phyloP scores from a whole-genome alignment of 2,888 invertebrate genomes.

The Sesamia inferens region DNA sequence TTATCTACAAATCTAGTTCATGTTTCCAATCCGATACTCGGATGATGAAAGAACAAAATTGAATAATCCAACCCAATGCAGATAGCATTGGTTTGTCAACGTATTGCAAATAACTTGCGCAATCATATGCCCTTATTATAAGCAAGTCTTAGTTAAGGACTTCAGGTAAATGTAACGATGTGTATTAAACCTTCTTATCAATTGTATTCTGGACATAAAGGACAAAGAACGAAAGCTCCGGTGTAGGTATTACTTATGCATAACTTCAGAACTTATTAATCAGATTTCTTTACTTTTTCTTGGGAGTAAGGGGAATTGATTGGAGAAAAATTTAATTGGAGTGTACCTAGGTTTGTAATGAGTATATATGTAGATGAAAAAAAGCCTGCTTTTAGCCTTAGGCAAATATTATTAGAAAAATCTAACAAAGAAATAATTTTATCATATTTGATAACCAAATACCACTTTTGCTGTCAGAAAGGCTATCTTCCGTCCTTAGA shows the following conservation, averaged over 20 bases:
- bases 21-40: conserved; percentile 6
- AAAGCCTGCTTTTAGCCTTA: too few species aligned
- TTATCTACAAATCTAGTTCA: background rate
- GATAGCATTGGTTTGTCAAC: conserved; percentile 44
- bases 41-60: conserved; percentile 58
- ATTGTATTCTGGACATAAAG: background rate
- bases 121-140: conserved; percentile 51
- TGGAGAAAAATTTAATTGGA: too few species aligned
- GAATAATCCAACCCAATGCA: conserved; percentile 45
- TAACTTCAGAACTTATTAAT: too few species aligned
- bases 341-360: too few species aligned
- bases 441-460: background rate
- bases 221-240: conserved; percentile 6
- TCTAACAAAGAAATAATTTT: background rate
- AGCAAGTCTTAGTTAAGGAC: conserved; percentile 36
- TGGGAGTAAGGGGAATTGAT: too few species aligned
- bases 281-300: too few species aligned
- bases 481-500: background rate
- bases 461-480: background rate
- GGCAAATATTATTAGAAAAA: background rate
- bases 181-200: conserved; percentile 10
- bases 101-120: conserved; percentile 34
- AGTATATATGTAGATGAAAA: too few species aligned
- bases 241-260: too few species aligned
- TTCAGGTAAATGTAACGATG: conserved; percentile 30